A percentile compares a stretch with the other conserved stretches of the same genome.
These are phyloP conservation scores for Dasypus novemcinctus DNA, from an alignment of 2,113 vertebrate species.

Conservation along the genomic window DNA sequence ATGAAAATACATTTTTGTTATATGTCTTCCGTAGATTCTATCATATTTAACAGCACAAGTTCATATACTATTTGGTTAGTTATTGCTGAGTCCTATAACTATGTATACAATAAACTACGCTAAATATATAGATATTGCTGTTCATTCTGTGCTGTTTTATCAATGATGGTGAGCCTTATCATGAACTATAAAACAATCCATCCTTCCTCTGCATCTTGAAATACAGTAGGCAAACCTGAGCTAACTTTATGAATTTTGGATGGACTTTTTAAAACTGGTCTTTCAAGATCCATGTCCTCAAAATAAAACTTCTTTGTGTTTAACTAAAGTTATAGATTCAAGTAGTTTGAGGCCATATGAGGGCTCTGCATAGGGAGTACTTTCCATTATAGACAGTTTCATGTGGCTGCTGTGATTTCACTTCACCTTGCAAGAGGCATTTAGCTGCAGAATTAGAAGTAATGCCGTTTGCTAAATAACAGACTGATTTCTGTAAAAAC, in stretches of 20 bases:
- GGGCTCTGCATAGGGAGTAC: conserved; percentile 3
- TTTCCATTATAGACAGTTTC: conserved; percentile 50
- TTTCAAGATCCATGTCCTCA: background rate
- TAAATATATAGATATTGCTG: conserved; percentile 59
- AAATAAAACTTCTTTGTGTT: background rate
- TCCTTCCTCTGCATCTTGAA: background rate
- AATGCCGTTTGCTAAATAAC: conserved; percentile 63
- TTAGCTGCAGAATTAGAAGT: conserved; percentile 68
- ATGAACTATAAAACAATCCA: background rate
- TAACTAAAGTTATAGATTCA: conserved; percentile 20
- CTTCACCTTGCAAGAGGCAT: conserved; percentile 53
- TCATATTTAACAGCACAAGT: conserved; percentile 70
- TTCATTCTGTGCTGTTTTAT: conserved; percentile 21
- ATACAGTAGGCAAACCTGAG: conserved; percentile 50
- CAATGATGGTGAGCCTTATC: background rate
- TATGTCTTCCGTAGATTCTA: conserved; percentile 70
- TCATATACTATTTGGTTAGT: conserved; percentile 68
- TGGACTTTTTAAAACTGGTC: conserved; percentile 37
- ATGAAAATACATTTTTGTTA: conserved; percentile 74
- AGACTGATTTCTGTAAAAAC: conserved; percentile 60
- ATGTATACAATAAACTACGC: conserved; percentile 70
- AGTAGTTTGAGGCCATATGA: conserved; percentile 4
- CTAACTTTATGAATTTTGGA: conserved; percentile 42
- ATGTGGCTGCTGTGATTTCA: conserved; percentile 52
- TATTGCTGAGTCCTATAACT: conserved; percentile 79